Evolutionary conservation across 2,888 invertebrate species (phyloP), one percentile per base, ranked within the genome.

Genomic region (Idaea straminata): DNA sequence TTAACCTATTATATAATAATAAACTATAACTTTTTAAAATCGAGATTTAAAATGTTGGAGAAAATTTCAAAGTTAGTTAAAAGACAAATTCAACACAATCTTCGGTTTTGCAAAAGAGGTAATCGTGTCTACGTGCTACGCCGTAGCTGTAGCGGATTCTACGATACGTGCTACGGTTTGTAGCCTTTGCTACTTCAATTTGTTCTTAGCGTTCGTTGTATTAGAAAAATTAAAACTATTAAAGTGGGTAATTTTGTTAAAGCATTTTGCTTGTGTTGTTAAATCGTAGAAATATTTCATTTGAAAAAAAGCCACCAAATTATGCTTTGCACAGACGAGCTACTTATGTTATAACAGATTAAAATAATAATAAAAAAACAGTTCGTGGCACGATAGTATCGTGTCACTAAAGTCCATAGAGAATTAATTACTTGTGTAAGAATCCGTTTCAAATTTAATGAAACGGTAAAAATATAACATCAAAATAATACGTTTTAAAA

Each of bases 71-170:
- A 47, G 58, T 16, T 34, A 59, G 59, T 25, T 59, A 0, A 68
- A 67, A 65, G 63, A 73, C 64, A 69, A 75, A 74, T 71, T 70
- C 67, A 73, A 66, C 66, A 65, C 70, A 73, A 77, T 76, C 72
- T 76, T 71, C 74, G 72, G 74, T 75, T 73, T 73, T 74, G 71
- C 69, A 67, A 72, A 68, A 72, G 72, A 72, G 72, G 72, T 71
- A 76, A 75, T 75, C 72, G 70, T 71, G 69, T 58, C 72, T 75
- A 79, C 76, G 80, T 80, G 81, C 82, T 82, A 81, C 83, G 77
- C 35, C 74, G 82, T 79, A 81, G 82, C 77, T 74, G 82, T 79
- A 81, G 82, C 77, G 69, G 74, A 72, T 58, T 71, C 77, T 81
- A 82, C 83, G 77, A 70, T 73, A 74, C 70, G 66, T 68, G 69